Evolutionary conservation across 2,888 invertebrate species (phyloP).

Genomic region (Encarsia formosa): DNA sequence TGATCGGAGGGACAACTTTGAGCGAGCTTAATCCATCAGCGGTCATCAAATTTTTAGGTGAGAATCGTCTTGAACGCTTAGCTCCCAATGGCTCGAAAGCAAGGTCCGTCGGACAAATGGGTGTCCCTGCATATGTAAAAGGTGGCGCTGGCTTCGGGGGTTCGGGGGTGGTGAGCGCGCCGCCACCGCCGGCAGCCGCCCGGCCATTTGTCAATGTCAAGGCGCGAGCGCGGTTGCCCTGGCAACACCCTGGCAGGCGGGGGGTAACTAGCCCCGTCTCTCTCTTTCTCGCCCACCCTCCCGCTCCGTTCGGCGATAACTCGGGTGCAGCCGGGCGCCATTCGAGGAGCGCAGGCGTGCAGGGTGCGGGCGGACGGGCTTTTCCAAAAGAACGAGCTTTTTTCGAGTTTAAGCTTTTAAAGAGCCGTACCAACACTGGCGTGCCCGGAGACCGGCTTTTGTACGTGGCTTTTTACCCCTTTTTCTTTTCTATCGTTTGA

Average conservation of each 20-base stretch:
- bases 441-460: neutral
- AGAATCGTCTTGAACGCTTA: no score
- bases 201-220: slow-evolving; percentile 53
- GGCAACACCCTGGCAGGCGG: slow-evolving; percentile 39
- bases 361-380: no score
- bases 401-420: slow-evolving; percentile 5
- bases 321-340: no score
- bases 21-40: no score
- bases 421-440: no score
- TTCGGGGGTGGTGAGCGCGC: slow-evolving; percentile 33
- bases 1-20: no score
- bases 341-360: slow-evolving; percentile 25
- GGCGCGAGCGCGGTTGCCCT: slow-evolving; percentile 52
- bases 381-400: slow-evolving; percentile 34
- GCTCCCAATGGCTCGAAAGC: no score
- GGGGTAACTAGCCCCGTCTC: slow-evolving; percentile 13
- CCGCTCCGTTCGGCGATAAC: slow-evolving; percentile 27
- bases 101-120: slow-evolving; percentile 50
- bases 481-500: no score
- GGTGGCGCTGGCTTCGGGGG: slow-evolving; percentile 48
- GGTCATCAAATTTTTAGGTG: no score
- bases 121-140: slow-evolving; percentile 53
- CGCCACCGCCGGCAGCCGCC: slow-evolving; percentile 47
- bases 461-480: no score
- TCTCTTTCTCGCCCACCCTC: slow-evolving; percentile 30